Evolutionary conservation across 2,797 vertebrate species (phyloP).

Genomic region (Epinephelus awoara): DNA sequence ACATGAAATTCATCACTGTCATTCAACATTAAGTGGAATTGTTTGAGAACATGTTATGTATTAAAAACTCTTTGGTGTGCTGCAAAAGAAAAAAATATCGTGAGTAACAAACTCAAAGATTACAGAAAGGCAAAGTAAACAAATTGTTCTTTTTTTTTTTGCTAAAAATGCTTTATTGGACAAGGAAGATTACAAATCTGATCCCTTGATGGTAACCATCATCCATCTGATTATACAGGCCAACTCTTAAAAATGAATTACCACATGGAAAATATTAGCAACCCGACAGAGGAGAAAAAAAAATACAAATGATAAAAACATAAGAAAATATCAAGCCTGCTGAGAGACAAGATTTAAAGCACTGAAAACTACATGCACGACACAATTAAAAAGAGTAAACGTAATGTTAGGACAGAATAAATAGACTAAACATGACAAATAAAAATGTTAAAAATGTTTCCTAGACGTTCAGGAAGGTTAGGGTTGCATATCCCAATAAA

Average conservation of each 20-base stretch:
- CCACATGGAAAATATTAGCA: slow-evolving; percentile 72
- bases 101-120: slow-evolving; percentile 32
- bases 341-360: slow-evolving; percentile 24
- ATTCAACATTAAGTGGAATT: slow-evolving; percentile 26
- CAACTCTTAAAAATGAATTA: slow-evolving; percentile 59
- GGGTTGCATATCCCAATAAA: slow-evolving; percentile 32
- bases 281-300: slow-evolving; percentile 27
- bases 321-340: slow-evolving; percentile 54
- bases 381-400: slow-evolving; percentile 43
- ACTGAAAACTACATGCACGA: slow-evolving; percentile 42
- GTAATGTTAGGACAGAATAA: slow-evolving; percentile 51
- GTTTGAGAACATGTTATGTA: slow-evolving; percentile 30
- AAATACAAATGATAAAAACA: slow-evolving; percentile 42
- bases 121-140: slow-evolving; percentile 52
- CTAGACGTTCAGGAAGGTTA: slow-evolving; percentile 18
- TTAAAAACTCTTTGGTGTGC: slow-evolving; percentile 40
- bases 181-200: slow-evolving; percentile 77
- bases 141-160: slow-evolving; percentile 58
- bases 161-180: slow-evolving; percentile 84
- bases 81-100: background rate
- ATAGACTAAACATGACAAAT: slow-evolving; percentile 47
- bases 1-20: slow-evolving; percentile 24
- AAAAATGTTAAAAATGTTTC: slow-evolving; percentile 17
- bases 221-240: slow-evolving; percentile 61
- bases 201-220: slow-evolving; percentile 66